Conservation (phyloP, 2,888 invertebrate genomes). For the Drosophila pseudotakahashii region DNA sequence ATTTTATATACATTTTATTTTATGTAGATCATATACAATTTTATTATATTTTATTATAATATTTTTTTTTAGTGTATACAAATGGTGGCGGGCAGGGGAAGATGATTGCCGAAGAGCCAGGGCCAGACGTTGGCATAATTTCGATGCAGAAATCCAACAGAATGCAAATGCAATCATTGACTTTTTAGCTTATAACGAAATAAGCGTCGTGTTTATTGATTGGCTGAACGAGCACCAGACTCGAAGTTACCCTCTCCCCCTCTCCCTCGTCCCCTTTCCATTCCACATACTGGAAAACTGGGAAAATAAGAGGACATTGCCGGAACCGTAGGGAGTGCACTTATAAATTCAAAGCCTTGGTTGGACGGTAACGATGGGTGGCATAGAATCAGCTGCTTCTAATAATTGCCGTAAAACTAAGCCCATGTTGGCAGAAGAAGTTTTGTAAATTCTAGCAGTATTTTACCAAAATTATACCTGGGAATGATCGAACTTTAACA, state of each 20-base stretch:
- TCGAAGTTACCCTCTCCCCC: not conserved
- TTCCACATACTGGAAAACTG: constrained; percentile 8
- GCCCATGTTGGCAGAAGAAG: not conserved
- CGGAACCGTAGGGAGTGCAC: constrained; percentile 19
- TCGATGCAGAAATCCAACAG: constrained; percentile 71
- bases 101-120: constrained; percentile 29
- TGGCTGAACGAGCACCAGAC: constrained; percentile 24
- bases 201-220: constrained; percentile 52
- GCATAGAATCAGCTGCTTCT: not conserved
- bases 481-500: no score
- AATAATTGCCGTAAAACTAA: not conserved
- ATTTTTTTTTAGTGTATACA: constrained; percentile 1
- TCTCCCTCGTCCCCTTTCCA: no score
- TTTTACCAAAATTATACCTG: no score
- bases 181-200: constrained; percentile 69
- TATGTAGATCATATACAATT: no score
- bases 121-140: constrained; percentile 72
- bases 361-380: constrained; percentile 4
- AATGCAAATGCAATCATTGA: constrained; percentile 79
- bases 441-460: no score
- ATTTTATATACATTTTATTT: no score
- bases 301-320: constrained; percentile 25
- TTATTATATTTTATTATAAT: not conserved
- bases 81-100: not conserved
- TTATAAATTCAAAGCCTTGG: constrained; percentile 30